phyloP scores from a whole-genome alignment of 2,797 vertebrate species.

The Naso thynnoides region DNA sequence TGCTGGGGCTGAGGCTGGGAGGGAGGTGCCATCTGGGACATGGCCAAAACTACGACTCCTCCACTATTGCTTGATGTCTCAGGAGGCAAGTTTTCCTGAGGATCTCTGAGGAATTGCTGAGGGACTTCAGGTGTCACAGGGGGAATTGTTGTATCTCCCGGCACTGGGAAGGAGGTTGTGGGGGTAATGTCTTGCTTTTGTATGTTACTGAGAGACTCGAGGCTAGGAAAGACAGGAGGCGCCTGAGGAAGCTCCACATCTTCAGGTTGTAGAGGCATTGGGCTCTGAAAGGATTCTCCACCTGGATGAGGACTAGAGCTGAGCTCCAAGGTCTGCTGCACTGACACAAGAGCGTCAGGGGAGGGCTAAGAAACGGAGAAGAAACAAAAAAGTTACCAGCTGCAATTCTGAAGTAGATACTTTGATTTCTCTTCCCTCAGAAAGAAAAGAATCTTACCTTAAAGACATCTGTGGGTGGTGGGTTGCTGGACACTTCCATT shows the following conservation, averaged over 20 bases:
- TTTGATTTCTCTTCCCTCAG: neutral
- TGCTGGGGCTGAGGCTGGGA: conserved; percentile 81
- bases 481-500: conserved; percentile 95
- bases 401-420: conserved; percentile 2
- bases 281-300: conserved; percentile 87
- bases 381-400: conserved; percentile 25
- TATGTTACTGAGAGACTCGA: conserved; percentile 90
- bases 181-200: conserved; percentile 94
- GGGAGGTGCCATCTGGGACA: conserved; percentile 88
- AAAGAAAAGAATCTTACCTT: conserved; percentile 79
- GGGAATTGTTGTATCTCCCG: conserved; percentile 88
- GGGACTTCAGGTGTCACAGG: conserved; percentile 93
- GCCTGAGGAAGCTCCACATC: conserved; percentile 90
- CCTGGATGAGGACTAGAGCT: conserved; percentile 84
- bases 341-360: conserved; percentile 88
- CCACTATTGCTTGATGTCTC: conserved; percentile 82
- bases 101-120: conserved; percentile 90
- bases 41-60: conserved; percentile 86
- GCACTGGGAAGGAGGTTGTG: conserved; percentile 89
- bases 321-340: conserved; percentile 91
- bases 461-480: conserved; percentile 86
- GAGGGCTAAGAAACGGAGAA: conserved; percentile 74
- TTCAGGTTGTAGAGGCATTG: conserved; percentile 90
- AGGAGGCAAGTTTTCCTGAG: conserved; percentile 88
- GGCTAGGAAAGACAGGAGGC: conserved; percentile 86